Evolutionary conservation across 2,113 vertebrate genomes (phyloP), one percentile per base, ranked within the genome.

Genomic region (Corynorhinus townsendii): DNA sequence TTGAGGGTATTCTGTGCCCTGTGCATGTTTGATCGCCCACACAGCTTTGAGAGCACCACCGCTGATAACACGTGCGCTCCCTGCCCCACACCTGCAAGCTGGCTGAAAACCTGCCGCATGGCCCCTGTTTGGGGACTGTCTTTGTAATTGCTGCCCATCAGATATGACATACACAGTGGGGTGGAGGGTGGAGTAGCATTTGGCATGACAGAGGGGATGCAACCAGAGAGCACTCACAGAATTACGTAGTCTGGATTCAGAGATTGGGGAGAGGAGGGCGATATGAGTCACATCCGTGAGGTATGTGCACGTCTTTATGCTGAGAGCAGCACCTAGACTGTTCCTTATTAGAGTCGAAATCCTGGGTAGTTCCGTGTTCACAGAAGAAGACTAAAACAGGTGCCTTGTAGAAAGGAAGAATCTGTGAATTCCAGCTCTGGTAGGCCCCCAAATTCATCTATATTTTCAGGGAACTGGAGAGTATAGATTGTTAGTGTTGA

Each of bases 141-240:
- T 94, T 79, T 81, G 77, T 86, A 96, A 94, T 72, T 75, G 30
- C 10, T 93, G 93, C 97, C 92, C 91, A 97, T 96, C 97, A 97
- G 96, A 95, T 96, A 96, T 3, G 83, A 82, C 66, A 35, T 38
- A 62, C 47, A 47, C 68, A 11, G 82, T 28, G 59, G 75, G 80
- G 75, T 75, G 68, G 91, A 82, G 86, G 71, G 47, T 86, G 79
- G 88, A 62, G 30, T 64, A 54, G 76, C 56, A 56, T 88, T 83
- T 88, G 56, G 76, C 45, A 17, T 80, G 76, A 69, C 35, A 11
- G 79, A 94, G 56, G 86, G 77, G 72, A 77, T 75, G 81, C 77
- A 59, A 1, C 71, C 91, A 84, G 86, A 87, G 89, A 93, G 77
- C 47, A 80, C 91, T 93, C 49, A 6, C 22, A 82, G 77, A n/a